These are phyloP conservation scores for Palythoa caribaeorum DNA, from an alignment of 92 coral and sea anemone species.

Conservation along the genomic window DNA sequence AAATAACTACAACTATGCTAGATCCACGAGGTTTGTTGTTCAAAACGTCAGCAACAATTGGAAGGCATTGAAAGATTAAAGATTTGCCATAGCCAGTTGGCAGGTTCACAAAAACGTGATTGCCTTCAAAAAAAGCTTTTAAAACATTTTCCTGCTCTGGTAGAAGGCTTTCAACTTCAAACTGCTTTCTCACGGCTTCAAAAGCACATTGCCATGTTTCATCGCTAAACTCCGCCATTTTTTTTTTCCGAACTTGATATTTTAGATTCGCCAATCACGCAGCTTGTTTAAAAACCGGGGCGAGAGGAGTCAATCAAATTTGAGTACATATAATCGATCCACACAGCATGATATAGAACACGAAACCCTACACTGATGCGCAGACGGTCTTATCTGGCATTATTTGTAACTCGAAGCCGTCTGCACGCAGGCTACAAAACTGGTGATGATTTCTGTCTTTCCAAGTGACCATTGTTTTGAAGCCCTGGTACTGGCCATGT, in stretches of 20 bases:
- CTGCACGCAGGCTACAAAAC: too few species aligned
- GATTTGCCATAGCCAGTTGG: conserved; percentile 3
- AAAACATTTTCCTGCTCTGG: conserved; percentile 32
- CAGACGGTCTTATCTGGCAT: too few species aligned
- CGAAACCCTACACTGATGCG: too few species aligned
- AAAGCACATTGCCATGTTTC: conserved; percentile 30
- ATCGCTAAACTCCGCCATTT: conserved; percentile 18
- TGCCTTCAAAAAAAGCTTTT: conserved; percentile 32
- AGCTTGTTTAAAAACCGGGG: too few species aligned
- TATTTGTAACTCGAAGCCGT: too few species aligned
- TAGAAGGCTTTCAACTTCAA: neutral
- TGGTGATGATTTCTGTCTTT: too few species aligned
- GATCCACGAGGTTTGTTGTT: conserved; percentile 66
- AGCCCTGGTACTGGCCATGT: too few species aligned
- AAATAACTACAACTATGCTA: conserved; percentile 69
- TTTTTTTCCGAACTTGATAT: neutral
- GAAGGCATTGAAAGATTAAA: conserved; percentile 60
- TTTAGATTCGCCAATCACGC: too few species aligned
- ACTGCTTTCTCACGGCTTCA: neutral
- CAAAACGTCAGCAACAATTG: conserved; percentile 64
- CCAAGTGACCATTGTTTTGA: too few species aligned
- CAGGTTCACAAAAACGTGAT: conserved; percentile 38
- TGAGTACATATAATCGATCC: conserved; percentile 40
- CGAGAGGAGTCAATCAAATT: conserved; percentile 28
- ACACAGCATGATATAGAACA: too few species aligned